Base-by-base conservation (phyloP, 1,140 invertebrate genomes). In the Apocrypta bakeri region DNA sequence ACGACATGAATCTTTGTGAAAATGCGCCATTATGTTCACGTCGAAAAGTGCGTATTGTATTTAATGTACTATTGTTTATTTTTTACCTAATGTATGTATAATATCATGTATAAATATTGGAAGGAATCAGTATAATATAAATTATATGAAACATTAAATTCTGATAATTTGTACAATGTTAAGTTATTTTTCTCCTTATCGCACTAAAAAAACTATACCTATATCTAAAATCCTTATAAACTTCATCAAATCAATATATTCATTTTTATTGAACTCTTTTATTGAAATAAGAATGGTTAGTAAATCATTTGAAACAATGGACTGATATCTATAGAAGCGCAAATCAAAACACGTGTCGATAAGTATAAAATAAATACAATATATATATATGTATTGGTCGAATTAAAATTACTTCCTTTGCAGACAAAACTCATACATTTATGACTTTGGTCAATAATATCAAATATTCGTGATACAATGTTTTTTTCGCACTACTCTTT, bases 41-140 rank as follows among this genome's bases (percentile, higher is more conserved):
- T 71, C 37, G 33, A 25, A 79, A 78, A 71, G 24, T 24, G 24
- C 6, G 33, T 9, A n/a, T n/a, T n/a, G 37, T 56, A 56, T 79
- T 71, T 71, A 68, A 37, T 56, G n/a, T 81, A 64, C 29, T 77
- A 77, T 82, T 33, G 75, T 72, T 82, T 72, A 72, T 72, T 83
- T 79, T 83, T 64, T 83, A 72, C 69, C 81, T 79, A 25, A 73
- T 79, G 64, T 81, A 72, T 83, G 68, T 83, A 56, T 31, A 83
- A 79, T 79, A 79, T 79, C 40, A 79, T 83, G 76, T 83, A 83
- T 83, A 83, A 82, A 79, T 79, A 83, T 82, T n/a, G 33, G n/a
- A 77, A 68, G 27, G 69, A 83, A 77, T 63, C 33, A 79, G 40
- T 83, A 79, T 66, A 79, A 71, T 79, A 78, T 79, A 79, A 66